Conservation (phyloP, 2,797 vertebrate genomes). For the Tragopan temminckii region DNA sequence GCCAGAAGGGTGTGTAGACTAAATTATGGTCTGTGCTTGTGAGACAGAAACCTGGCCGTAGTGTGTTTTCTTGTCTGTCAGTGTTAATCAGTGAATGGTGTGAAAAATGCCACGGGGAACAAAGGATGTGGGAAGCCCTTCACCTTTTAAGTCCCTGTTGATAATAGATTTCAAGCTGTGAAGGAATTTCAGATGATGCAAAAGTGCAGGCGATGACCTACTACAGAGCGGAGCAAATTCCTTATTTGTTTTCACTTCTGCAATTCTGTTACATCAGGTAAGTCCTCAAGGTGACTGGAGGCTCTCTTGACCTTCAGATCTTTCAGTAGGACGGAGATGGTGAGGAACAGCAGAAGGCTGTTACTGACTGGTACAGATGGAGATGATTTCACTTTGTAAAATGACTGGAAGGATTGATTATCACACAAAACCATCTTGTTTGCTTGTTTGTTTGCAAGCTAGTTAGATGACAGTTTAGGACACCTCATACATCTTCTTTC, state of each 20-base stretch:
- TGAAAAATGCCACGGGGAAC: accelerated
- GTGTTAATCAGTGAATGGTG: not conserved
- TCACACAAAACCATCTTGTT: not conserved
- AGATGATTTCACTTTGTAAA: not conserved
- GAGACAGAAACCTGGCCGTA: not conserved
- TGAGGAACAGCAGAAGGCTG: not conserved
- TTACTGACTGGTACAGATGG: not conserved
- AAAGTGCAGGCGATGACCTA: not conserved
- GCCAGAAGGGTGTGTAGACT: not conserved
- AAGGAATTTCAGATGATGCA: not conserved
- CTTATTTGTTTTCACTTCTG: not conserved
- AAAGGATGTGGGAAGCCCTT: not conserved
- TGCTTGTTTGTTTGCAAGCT: not conserved
- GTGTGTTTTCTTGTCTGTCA: not conserved
- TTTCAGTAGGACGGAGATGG: not conserved
- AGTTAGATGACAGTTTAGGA: not conserved
- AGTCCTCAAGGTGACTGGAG: not conserved
- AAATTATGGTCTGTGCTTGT: not conserved
- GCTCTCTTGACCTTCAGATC: not conserved
- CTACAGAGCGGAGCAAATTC: not conserved
- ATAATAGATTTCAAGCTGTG: not conserved
- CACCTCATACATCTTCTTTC: not conserved
- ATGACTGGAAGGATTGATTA: not conserved
- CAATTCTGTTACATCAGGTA: not conserved
- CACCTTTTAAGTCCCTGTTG: accelerated